Base-by-base conservation (phyloP, 1,140 invertebrate species). In the Trinorchestia longiramus region DNA sequence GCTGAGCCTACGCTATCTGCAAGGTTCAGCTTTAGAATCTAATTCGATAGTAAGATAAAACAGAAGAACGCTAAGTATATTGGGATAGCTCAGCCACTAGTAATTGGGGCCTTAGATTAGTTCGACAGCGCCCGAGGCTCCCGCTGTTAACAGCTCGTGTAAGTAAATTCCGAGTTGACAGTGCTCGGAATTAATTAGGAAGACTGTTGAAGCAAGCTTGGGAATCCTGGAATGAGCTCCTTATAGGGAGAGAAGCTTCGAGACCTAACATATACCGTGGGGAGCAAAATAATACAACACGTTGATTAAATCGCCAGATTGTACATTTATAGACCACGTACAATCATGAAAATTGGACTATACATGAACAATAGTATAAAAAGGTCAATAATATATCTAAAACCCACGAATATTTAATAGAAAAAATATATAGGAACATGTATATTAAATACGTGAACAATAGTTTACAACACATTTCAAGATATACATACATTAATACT, bases 81-180 rank as follows among this genome's bases (percentile, higher is more conserved):
- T 77, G 28, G 28, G 62, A 77, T 36, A 77, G 62, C 11, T 36
- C 8, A 36, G 28, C 62, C 36, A 3, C 28, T 77, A 3, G 62
- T 77, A 77, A 77, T 77, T 77, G 62, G 62, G 62, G 62, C 11
- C 88, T 90, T 42, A 41, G 88, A 90, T 42, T 41, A 90, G 88
- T 43, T 90, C 41, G n/a, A 90, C 88, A 43, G 43, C 41, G 43
- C 43, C 43, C 88, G 8, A 43, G 43, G n/a, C 88, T 90, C 88
- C 88, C n/a, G 88, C 88, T 43, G 88, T 42, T 41, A 90, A 90
- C 88, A 43, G 41, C 43, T 41, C 88, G 88, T 90, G 88, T 90
- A 90, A 90, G 88, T 43, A 90, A 90, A 90, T 90, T 90, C 88
- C 88, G 17, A 90, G 41, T 90, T 90, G 88, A 90, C 88, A 90